phyloP scores from a whole-genome alignment of 2,888 invertebrate genomes.

The Philhelius pedissequus region DNA sequence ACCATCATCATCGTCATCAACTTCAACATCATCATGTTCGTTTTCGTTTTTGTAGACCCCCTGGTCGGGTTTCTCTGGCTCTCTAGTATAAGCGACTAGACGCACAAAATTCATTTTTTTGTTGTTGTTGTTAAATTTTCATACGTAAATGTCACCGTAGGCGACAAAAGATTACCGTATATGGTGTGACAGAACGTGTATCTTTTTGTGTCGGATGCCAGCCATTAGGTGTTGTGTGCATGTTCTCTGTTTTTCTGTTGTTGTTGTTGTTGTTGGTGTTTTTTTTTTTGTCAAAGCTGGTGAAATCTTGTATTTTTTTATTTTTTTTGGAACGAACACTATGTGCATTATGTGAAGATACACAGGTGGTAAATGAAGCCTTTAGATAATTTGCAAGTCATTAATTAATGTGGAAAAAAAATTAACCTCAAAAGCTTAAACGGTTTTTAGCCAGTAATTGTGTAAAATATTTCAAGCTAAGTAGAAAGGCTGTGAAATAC shows the following conservation, averaged over 20 bases:
- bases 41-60: constrained; percentile 52
- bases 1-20: constrained; percentile 56
- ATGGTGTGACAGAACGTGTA: constrained; percentile 63
- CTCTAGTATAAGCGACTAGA: constrained; percentile 49
- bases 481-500: too few relatives aligned
- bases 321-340: constrained; percentile 3
- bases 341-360: constrained; percentile 4
- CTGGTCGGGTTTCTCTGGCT: constrained; percentile 34
- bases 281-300: neutral
- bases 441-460: neutral
- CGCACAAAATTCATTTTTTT: constrained; percentile 38
- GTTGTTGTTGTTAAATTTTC: constrained; percentile 27
- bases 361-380: constrained; percentile 44
- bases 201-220: constrained; percentile 63
- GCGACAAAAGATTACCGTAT: constrained; percentile 68
- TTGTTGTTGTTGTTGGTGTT: neutral
- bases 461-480: neutral
- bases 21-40: constrained; percentile 56
- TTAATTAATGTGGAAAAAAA: neutral
- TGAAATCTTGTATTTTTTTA: constrained; percentile 30
- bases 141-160: constrained; percentile 64
- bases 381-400: neutral
- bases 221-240: constrained; percentile 65
- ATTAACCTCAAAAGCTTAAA: constrained; percentile 21
- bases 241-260: constrained; percentile 45